Percentiles rank a stretch among this genome's conserved stretches.
Evolutionary conservation across 2,113 vertebrate species (phyloP).

Genomic region (Myiagra hebetior): DNA sequence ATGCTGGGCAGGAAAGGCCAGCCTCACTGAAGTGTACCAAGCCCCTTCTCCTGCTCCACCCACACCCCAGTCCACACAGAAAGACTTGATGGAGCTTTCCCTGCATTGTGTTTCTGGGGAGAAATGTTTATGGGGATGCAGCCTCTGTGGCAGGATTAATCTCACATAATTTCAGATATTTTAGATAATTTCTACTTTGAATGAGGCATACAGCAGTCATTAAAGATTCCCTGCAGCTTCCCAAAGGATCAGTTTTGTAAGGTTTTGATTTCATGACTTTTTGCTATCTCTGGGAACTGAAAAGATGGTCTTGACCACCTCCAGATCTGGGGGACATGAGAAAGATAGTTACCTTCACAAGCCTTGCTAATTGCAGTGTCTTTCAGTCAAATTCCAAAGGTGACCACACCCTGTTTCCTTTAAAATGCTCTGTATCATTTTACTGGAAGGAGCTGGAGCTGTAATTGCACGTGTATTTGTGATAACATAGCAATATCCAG

Average conservation of each 20-base stretch:
- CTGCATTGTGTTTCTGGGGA: neutral
- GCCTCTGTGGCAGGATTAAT: neutral
- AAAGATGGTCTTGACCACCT: neutral
- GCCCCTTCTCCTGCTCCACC: neutral
- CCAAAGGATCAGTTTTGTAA: neutral
- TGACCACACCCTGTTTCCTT: neutral
- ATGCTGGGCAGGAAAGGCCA: neutral
- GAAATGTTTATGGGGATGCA: neutral
- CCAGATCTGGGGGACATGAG: neutral
- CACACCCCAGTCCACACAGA: neutral
- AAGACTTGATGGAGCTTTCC: neutral
- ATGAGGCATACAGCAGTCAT: neutral
- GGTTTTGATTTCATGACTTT: neutral
- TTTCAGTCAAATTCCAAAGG: neutral
- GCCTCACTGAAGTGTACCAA: neutral
- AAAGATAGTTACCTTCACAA: neutral
- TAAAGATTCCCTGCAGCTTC: neutral
- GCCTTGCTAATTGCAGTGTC: neutral
- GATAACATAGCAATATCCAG: neutral
- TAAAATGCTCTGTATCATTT: neutral
- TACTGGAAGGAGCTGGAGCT: neutral
- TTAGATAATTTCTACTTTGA: neutral
- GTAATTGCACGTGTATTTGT: neutral
- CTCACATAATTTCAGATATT: neutral
- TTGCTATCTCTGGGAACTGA: neutral